Evolutionary conservation across 2,888 invertebrate genomes (phyloP), one percentile per base, ranked within the genome.

Genomic region (Exephanes ischioxanthus): DNA sequence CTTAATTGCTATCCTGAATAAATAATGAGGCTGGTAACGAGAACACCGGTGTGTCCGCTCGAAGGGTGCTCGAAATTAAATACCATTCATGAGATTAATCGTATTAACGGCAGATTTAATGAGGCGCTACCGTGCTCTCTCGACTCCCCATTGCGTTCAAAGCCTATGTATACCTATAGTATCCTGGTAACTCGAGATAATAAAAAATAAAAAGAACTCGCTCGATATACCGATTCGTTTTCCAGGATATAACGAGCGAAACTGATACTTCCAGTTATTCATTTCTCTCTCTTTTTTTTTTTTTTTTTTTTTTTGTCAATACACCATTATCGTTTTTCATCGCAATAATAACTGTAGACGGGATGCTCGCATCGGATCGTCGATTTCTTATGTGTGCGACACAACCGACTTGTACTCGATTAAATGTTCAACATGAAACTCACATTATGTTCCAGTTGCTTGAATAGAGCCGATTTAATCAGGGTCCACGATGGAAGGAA

Each of bases 401-500:
- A 33, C 26, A 16, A n/a, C 33, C 4, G 16, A 33, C 30, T 30
- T n/a, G 4, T 16, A 33, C 6, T 26, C 16, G 1, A 63, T 63
- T 30, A 33, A 63, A 63, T 37, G 33, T 66, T 51, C 3, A 41
- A 58, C 45, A 45, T 0, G 19, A 67, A 67, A 41, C 26, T 48
- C n/a, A 37, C 48, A 61, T 76, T 84, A 61, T 90, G 92, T 96
- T 95, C 83, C 96, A 97, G 97, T 94, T 97, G 97, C 94, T 95
- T 97, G 90, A 96, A 97, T 90, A 96, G 97, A 86, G 97, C 97
- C 71, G 98, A 98, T 94, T 96, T 98, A 92, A 96, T 98, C 93
- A 97, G 97, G 91, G 97, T 98, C 84, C 97, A 97, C 94, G 98
- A 98, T 93, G 97, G 98, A 4, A 96, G 96, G 92, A 96, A 96